phyloP scores from a whole-genome alignment of 2,888 invertebrate genomes.

The Bellardia pandia region DNA sequence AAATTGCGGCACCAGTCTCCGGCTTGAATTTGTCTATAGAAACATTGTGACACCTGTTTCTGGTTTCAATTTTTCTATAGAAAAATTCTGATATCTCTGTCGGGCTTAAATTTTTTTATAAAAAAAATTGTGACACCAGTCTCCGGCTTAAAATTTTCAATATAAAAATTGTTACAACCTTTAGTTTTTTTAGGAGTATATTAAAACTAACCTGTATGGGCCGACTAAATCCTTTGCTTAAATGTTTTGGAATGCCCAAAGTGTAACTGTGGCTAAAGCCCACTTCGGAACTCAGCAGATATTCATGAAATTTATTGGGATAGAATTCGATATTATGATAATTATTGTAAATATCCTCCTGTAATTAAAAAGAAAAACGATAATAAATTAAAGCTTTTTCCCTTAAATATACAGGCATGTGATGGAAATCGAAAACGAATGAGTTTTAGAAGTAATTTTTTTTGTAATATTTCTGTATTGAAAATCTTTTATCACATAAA shows the following conservation, averaged over 20 bases:
- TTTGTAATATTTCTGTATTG: too few relatives aligned
- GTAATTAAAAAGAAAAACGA: constrained; percentile 80
- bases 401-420: not conserved
- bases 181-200: not conserved
- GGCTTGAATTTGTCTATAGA: not conserved
- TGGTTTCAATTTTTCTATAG: too few relatives aligned
- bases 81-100: too few relatives aligned
- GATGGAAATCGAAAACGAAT: too few relatives aligned
- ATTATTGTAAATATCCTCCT: constrained; percentile 94
- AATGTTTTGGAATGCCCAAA: constrained; percentile 92
- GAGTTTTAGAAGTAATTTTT: too few relatives aligned
- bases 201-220: constrained; percentile 87
- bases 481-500: too few relatives aligned
- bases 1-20: too few relatives aligned
- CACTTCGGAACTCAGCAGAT: constrained; percentile 94
- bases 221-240: constrained; percentile 94
- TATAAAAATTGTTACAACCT: too few relatives aligned
- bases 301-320: constrained; percentile 97
- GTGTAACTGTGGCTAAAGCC: constrained; percentile 96
- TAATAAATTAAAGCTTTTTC: not conserved
- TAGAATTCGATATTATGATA: constrained; percentile 94
- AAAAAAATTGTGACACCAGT: too few relatives aligned
- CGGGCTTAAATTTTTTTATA: too few relatives aligned
- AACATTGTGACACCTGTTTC: not conserved
- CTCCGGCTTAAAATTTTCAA: too few relatives aligned